Percentiles rank a stretch among this genome's conserved stretches.
These are phyloP conservation scores for Nyctalus aviator DNA, from an alignment of 2,797 vertebrate species.

Conservation along the genomic window DNA sequence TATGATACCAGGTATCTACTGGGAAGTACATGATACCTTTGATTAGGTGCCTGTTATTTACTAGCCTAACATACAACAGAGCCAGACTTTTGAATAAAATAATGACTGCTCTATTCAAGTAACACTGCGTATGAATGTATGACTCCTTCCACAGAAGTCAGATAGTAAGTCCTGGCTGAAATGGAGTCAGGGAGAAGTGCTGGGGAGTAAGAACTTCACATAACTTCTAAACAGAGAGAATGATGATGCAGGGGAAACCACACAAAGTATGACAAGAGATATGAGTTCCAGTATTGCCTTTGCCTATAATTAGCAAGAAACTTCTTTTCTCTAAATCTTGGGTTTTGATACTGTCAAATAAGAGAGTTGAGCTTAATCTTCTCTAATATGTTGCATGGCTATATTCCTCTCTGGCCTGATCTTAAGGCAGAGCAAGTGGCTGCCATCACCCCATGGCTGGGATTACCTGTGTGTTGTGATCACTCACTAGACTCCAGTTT, in stretches of 20 bases:
- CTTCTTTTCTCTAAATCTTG: background rate
- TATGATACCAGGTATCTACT: background rate
- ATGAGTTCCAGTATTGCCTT: background rate
- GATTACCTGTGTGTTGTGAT: background rate
- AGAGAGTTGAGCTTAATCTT: background rate
- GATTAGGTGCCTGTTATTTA: background rate
- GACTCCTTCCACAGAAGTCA: background rate
- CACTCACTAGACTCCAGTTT: background rate
- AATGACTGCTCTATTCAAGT: background rate
- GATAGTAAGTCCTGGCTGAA: background rate
- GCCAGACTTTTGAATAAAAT: constrained; percentile 12
- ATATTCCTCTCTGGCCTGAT: background rate
- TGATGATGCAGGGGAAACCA: background rate
- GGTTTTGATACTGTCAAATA: constrained; percentile 17
- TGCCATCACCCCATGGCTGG: background rate
- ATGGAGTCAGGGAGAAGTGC: too few species aligned
- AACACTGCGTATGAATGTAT: background rate
- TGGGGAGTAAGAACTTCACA: background rate
- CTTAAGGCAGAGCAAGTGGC: background rate
- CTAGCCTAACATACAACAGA: background rate
- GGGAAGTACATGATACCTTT: background rate
- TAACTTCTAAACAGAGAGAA: background rate
- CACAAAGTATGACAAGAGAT: fast-evolving
- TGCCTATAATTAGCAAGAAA: background rate
- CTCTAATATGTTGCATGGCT: background rate